phyloP scores from a whole-genome alignment of 2,797 vertebrate genomes.

The Champsocephalus gunnari region DNA sequence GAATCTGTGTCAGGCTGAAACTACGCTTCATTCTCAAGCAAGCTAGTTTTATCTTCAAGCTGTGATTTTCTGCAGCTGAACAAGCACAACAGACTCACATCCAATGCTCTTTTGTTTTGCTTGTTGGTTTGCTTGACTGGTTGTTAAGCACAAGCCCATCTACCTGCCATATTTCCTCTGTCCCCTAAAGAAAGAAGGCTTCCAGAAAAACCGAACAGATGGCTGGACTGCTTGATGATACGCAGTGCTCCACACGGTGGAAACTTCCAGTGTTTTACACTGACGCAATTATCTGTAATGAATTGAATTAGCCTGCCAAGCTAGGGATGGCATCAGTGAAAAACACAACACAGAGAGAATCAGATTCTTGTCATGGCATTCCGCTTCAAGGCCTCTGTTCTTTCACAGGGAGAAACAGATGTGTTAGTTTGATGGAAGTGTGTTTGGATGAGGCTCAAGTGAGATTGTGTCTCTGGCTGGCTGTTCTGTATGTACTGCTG shows the following conservation, averaged over 20 bases:
- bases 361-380: conserved; percentile 37
- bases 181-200: conserved; percentile 14
- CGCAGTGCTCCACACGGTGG: conserved; percentile 18
- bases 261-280: conserved; percentile 56
- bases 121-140: not conserved
- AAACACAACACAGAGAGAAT: conserved; percentile 36
- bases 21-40: no score
- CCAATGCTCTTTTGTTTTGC: not conserved
- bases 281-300: conserved; percentile 45
- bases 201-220: conserved; percentile 30
- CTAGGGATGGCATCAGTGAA: conserved; percentile 39
- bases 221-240: conserved; percentile 21
- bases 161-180: conserved; percentile 30
- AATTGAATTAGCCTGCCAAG: conserved; percentile 55
- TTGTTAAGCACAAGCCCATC: not conserved
- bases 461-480: no score
- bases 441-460: conserved; percentile 38
- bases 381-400: conserved; percentile 44
- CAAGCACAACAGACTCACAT: not conserved
- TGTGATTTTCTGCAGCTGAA: not conserved
- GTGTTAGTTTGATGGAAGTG: conserved; percentile 54
- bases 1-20: no score
- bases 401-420: conserved; percentile 56
- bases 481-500: no score
- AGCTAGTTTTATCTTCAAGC: not conserved